Base-by-base conservation (phyloP, 2,888 invertebrate genomes). In the Muschampia plurimacula region DNA sequence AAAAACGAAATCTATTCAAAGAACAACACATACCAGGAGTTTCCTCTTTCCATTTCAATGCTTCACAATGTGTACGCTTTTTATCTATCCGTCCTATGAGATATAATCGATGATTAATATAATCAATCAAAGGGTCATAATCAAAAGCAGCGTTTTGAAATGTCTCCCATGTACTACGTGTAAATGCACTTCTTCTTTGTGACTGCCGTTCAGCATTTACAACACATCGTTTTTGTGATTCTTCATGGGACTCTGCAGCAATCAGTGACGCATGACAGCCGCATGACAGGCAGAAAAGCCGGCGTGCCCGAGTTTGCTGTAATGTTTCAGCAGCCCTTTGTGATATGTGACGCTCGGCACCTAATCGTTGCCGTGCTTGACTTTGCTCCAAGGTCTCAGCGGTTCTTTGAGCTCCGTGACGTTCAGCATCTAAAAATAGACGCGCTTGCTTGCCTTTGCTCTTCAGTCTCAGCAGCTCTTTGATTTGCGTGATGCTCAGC, bases 231-330 rank as follows among this genome's bases (percentile, higher is more conserved):
- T 13, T 46, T 13, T 13, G 46, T 46, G 46, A 13, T 13, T 46
- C 46, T 46, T 46, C 46, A 13, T 12, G 13, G 46, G 46, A 13
- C 46, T 46, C 46, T 46, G 46, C 7, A 5, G 46, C 12, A 13
- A 46, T 46, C 3, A 13, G 13, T 10, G 10, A 44, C 6, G 44
- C 22, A 22, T 22, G 22, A 22, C 22, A 22, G 22, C 22, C 22
- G 22, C 32, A 32, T 32, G 3, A 4, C 4, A 4, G 0, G 32
- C 32, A 2, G 74, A 74, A 74, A 76, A 81, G 73, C 78, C 10
- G 44, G 79, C 77, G 78, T 77, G 44, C 78, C 77, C 62, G 75
- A 2, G 44, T 44, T 44, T 44, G 44, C 2, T 44, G 10, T 9
- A 10, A 10, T 7, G 44, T 44, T 10, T 44, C 44, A 9, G 44